Percentiles rank a stretch among this genome's conserved stretches.
These are phyloP conservation scores for Melanotaenia maccullochi DNA, from an alignment of 2,797 vertebrate species.

Conservation along the genomic window DNA sequence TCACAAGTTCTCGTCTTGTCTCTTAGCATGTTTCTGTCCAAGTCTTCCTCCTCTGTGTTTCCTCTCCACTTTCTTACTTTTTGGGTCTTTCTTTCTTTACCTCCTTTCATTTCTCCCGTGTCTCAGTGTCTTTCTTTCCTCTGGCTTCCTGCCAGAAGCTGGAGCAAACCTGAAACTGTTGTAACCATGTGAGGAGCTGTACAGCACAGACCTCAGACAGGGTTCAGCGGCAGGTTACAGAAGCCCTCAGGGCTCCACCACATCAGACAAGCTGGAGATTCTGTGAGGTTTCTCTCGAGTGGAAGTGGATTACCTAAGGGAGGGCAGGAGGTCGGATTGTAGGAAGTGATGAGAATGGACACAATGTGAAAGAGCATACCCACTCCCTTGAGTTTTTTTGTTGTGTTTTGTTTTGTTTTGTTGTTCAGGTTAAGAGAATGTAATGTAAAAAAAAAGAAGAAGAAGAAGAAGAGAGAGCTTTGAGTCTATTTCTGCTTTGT, in stretches of 20 bases:
- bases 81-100: neutral
- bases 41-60: neutral
- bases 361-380: conserved; percentile 38
- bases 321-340: conserved; percentile 39
- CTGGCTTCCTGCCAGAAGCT: conserved; percentile 41
- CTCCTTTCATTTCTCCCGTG: neutral
- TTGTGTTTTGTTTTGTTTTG: neutral
- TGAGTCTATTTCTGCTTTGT: neutral
- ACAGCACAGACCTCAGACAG: conserved; percentile 66
- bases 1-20: conserved; percentile 12
- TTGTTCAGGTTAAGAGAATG: conserved; percentile 19
- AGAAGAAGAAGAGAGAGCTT: neutral
- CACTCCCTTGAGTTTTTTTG: conserved; percentile 25
- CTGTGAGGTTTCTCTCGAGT: conserved; percentile 60
- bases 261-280: conserved; percentile 60
- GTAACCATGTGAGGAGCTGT: conserved; percentile 58
- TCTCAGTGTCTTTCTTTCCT: conserved; percentile 4
- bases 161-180: conserved; percentile 46
- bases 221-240: conserved; percentile 76
- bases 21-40: neutral
- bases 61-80: neutral
- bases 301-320: conserved; percentile 70
- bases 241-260: conserved; percentile 64
- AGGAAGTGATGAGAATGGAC: conserved; percentile 50
- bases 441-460: neutral